Percentiles rank a stretch among this genome's conserved stretches.
Conservation (phyloP, 2,113 vertebrate genomes). For the Capra hircus region DNA sequence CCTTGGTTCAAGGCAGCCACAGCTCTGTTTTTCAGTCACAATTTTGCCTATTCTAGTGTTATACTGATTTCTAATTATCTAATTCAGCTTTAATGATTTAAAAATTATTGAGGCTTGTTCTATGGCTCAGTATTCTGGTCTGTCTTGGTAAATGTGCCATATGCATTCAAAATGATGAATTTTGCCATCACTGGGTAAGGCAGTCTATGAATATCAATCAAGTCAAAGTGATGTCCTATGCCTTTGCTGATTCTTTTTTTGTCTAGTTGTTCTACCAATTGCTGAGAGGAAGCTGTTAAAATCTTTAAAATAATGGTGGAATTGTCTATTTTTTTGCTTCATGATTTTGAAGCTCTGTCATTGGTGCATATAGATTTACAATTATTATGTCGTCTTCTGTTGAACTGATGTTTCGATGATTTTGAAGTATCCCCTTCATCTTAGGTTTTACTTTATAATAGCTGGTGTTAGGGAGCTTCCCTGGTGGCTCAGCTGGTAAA, state of each 20-base stretch:
- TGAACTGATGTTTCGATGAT: neutral
- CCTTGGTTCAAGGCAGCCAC: neutral
- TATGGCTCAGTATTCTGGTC: neutral
- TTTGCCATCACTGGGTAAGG: neutral
- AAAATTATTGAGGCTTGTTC: constrained; percentile 13
- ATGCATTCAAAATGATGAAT: neutral
- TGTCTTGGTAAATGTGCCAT: neutral
- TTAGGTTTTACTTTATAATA: neutral
- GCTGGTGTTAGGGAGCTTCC: neutral
- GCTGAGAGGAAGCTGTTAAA: neutral
- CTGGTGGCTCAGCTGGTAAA: neutral
- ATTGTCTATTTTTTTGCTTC: neutral
- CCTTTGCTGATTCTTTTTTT: neutral
- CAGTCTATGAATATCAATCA: neutral
- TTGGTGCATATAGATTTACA: neutral
- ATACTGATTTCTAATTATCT: neutral
- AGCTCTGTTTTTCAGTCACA: neutral
- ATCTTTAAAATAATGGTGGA: neutral
- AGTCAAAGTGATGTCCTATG: neutral
- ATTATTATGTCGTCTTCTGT: neutral
- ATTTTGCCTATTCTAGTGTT: neutral
- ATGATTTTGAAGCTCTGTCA: neutral
- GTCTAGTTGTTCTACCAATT: neutral
- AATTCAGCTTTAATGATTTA: neutral
- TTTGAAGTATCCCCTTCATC: neutral